Base-by-base conservation (phyloP, 2,113 vertebrate genomes). In the Talpa occidentalis region DNA sequence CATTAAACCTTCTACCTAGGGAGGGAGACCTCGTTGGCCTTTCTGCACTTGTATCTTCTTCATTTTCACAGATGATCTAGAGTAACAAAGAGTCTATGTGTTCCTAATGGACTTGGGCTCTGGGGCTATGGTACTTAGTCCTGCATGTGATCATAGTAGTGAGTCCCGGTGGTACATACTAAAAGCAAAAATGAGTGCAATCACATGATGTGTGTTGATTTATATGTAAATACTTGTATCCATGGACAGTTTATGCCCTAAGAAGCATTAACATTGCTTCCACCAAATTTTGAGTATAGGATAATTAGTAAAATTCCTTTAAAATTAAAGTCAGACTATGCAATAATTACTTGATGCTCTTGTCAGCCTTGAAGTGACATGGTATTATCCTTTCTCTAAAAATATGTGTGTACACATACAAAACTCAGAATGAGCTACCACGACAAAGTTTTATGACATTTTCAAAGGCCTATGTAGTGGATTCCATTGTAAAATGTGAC, bases 1-100 rank as follows among this genome's bases (percentile, higher is more conserved):
- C 79, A 95, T 93, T 67, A 88, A 66, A 76, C 16, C 54, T 94
- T 95, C 85, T 80, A 88, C 83, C 90, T 78, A 93, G 81, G 5
- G 35, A 88, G 62, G 66, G 80, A 81, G 2, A 73, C 16, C 7
- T 60, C 21, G 24, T 85, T 81, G 77, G n/a, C 21, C 87, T 96
- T 73, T 76, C 72, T 24, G n/a, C 6, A 10, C n/a, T 86, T 60
- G 54, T 37, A 88, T n/a, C 3, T 91, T 73, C 59, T 49, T 66
- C 62, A n/a, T 21, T 88, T 79, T 88, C 74, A 90, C 24, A 85
- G 81, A 24, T 32, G 64, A 94, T 35, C 62, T 80, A 66, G 79
- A 97, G 88, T 6, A 0, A 72, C 80, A 56, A n/a, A n/a, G 91
- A 76, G 74, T 40, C 70, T 87, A 52, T 81, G 26, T 95, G 26